phyloP scores from a whole-genome alignment of 2,888 invertebrate genomes.

The Aporophyla lueneburgensis region DNA sequence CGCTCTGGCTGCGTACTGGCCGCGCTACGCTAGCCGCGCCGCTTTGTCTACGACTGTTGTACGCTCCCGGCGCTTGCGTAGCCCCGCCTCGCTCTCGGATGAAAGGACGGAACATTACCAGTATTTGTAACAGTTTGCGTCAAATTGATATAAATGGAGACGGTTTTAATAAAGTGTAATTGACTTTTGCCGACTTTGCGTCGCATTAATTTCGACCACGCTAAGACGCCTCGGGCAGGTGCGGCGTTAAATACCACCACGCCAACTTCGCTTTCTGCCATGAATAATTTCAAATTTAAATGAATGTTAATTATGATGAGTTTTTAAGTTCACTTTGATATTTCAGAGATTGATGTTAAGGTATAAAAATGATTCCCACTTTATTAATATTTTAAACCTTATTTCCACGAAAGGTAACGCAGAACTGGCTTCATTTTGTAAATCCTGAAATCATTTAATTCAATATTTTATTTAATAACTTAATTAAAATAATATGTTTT shows the following conservation, averaged over 20 bases:
- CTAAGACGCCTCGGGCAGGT: slow-evolving; percentile 89
- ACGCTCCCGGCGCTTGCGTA: slow-evolving; percentile 88
- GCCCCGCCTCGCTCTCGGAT: slow-evolving; percentile 88
- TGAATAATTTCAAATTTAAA: slow-evolving; percentile 89
- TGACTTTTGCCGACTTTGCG: slow-evolving; percentile 91
- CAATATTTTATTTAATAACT: background rate
- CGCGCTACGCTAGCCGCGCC: slow-evolving; percentile 81
- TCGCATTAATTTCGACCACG: slow-evolving; percentile 90
- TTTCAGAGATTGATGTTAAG: slow-evolving; percentile 74
- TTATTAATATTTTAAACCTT: slow-evolving; percentile 54
- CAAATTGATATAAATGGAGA: slow-evolving; percentile 91
- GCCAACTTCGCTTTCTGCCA: slow-evolving; percentile 85
- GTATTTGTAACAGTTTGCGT: slow-evolving; percentile 91
- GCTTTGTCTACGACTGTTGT: slow-evolving; percentile 75
- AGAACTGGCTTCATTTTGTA: slow-evolving; percentile 4
- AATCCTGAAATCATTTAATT: background rate
- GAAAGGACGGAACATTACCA: slow-evolving; percentile 90
- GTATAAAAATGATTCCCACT: slow-evolving; percentile 65
- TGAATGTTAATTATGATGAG: slow-evolving; percentile 88
- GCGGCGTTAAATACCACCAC: slow-evolving; percentile 87
- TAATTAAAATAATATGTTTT: background rate
- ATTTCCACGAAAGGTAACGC: slow-evolving; percentile 14
- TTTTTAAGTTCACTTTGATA: slow-evolving; percentile 82
- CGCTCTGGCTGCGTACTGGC: slow-evolving; percentile 76
- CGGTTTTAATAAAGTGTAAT: slow-evolving; percentile 91